These are phyloP conservation scores for Tupaia tana DNA, from an alignment of 2,113 vertebrate species.

Conservation along the genomic window DNA sequence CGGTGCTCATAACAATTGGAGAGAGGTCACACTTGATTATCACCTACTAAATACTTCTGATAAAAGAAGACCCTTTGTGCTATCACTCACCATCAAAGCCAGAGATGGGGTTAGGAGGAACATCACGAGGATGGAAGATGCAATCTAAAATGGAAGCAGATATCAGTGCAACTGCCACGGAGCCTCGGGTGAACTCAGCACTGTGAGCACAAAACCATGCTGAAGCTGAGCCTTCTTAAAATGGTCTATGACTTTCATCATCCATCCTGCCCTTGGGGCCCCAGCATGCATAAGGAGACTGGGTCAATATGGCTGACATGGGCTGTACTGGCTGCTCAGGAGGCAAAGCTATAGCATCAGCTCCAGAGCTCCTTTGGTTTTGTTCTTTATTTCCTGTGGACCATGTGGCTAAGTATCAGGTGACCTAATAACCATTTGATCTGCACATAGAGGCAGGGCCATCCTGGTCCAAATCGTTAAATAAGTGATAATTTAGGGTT, in stretches of 20 bases:
- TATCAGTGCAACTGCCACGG: rapidly evolving
- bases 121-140: conserved; percentile 25
- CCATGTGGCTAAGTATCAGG: not conserved
- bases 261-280: not conserved
- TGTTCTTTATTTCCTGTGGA: not conserved
- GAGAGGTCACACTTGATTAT: not conserved
- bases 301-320: not conserved
- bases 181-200: not conserved
- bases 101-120: conserved; percentile 55
- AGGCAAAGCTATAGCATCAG: not conserved
- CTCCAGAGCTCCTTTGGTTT: not conserved
- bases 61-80: not conserved
- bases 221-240: not conserved
- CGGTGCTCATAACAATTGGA: not conserved
- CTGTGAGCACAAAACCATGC: not conserved
- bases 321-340: not conserved
- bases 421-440: not conserved
- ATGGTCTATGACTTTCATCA: not conserved
- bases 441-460: not conserved
- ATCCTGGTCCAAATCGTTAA: not conserved
- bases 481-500: not conserved
- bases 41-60: not conserved
- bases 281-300: not conserved
- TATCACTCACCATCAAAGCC: conserved; percentile 73
- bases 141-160: conserved; percentile 64